A percentile compares a stretch with the other conserved stretches of the same genome.
phyloP scores from a whole-genome alignment of 2,113 vertebrate genomes.

The Pavo muticus region DNA sequence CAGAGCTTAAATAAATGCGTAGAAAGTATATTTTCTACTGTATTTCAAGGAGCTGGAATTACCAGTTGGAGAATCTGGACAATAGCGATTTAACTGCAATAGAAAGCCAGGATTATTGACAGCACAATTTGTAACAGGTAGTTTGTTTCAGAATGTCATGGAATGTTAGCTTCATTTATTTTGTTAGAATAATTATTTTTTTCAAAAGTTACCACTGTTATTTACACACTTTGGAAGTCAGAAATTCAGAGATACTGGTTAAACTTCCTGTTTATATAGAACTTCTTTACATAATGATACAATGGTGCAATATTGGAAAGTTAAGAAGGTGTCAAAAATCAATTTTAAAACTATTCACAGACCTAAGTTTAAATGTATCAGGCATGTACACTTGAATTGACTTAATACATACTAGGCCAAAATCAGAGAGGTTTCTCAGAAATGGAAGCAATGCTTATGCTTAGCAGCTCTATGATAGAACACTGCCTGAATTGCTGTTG shows the following conservation, averaged over 20 bases:
- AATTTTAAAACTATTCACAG: background rate
- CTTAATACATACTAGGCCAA: background rate
- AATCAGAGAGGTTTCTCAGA: background rate
- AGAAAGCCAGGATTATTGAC: background rate
- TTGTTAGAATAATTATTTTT: background rate
- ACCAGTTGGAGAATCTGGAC: background rate
- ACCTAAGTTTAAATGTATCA: background rate
- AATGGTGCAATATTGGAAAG: background rate
- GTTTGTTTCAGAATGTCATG: background rate
- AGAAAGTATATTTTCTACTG: fast-evolving
- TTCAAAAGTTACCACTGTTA: background rate
- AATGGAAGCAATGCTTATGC: background rate
- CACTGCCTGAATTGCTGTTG: background rate
- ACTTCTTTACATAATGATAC: background rate
- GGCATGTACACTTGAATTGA: background rate
- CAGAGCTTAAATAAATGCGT: background rate
- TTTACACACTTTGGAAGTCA: background rate
- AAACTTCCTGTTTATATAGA: background rate
- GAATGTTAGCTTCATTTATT: background rate
- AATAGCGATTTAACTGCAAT: background rate
- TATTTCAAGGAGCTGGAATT: background rate
- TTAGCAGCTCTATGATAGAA: background rate
- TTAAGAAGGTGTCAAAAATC: background rate
- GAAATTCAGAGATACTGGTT: background rate
- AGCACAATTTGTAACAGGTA: background rate